A percentile compares a stretch with the other conserved stretches of the same genome.
Conservation (phyloP, 2,113 vertebrate genomes). For the Apus apus region DNA sequence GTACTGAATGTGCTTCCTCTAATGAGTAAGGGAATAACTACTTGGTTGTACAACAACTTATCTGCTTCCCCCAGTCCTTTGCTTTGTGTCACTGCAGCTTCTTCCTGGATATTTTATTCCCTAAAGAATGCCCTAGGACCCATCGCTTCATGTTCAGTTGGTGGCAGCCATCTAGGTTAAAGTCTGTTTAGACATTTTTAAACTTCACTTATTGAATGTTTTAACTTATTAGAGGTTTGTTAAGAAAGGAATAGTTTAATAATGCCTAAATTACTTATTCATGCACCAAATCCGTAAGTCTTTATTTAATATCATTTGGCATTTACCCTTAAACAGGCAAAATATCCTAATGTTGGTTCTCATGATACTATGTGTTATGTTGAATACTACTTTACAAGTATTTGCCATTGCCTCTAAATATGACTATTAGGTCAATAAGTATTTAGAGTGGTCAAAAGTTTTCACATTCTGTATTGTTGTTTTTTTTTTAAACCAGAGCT, state of each 20-base stretch:
- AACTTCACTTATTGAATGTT: neutral
- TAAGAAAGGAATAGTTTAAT: neutral
- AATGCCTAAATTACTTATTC: neutral
- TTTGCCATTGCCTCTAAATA: slow-evolving; percentile 38
- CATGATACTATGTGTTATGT: neutral
- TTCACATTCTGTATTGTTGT: neutral
- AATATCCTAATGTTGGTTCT: slow-evolving; percentile 40
- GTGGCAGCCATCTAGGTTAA: neutral
- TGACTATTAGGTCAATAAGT: slow-evolving; percentile 51
- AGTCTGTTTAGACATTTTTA: no score
- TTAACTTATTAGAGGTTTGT: slow-evolving; percentile 5
- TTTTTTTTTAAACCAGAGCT: slow-evolving; percentile 56
- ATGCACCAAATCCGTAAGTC: neutral
- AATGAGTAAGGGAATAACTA: neutral
- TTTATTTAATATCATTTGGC: neutral
- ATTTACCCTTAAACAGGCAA: neutral
- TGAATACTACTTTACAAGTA: slow-evolving; percentile 33
- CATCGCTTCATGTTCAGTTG: neutral
- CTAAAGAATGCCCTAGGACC: accelerated
- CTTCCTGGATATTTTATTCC: neutral
- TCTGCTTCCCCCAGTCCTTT: accelerated
- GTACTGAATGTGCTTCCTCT: neutral
- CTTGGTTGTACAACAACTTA: neutral
- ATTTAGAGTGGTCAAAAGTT: slow-evolving; percentile 49
- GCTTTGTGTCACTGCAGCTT: neutral